Evolutionary conservation across 1,140 invertebrate species (phyloP).

Genomic region (Yoshiicerus persimilis): DNA sequence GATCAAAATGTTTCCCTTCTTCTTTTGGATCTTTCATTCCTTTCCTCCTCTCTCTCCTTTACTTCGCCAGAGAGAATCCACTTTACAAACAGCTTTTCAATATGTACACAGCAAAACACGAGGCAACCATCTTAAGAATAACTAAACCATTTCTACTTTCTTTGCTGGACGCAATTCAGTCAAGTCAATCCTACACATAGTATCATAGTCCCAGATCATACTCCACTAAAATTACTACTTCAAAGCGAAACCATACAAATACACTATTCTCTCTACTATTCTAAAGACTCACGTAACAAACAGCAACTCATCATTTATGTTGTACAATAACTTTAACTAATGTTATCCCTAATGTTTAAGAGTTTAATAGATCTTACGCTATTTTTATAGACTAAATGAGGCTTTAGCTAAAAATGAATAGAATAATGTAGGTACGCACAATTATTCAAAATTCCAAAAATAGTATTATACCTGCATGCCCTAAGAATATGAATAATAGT

Average conservation of each 20-base stretch:
- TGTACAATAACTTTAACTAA: too few relatives aligned
- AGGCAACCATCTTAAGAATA: not conserved
- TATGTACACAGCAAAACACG: not conserved
- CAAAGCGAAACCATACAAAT: not conserved
- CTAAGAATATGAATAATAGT: not conserved
- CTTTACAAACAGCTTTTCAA: not conserved
- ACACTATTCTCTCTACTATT: not conserved
- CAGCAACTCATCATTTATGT: too few relatives aligned
- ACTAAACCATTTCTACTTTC: not conserved
- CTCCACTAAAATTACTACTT: not conserved
- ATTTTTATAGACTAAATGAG: too few relatives aligned
- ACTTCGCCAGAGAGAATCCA: not conserved
- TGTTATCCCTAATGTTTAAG: too few relatives aligned
- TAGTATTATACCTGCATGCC: not conserved
- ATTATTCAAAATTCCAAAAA: not conserved
- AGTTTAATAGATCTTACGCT: too few relatives aligned
- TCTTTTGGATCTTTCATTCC: not conserved
- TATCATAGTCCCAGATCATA: not conserved
- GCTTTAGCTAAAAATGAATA: too few relatives aligned
- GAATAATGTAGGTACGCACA: too few relatives aligned
- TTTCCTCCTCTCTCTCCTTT: not conserved
- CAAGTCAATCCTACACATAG: not conserved
- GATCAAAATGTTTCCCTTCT: constrained; percentile 4
- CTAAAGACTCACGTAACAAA: too few relatives aligned
- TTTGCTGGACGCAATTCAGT: not conserved